Base-by-base conservation (phyloP, 2,888 invertebrate species). In the Tachina lurida region DNA sequence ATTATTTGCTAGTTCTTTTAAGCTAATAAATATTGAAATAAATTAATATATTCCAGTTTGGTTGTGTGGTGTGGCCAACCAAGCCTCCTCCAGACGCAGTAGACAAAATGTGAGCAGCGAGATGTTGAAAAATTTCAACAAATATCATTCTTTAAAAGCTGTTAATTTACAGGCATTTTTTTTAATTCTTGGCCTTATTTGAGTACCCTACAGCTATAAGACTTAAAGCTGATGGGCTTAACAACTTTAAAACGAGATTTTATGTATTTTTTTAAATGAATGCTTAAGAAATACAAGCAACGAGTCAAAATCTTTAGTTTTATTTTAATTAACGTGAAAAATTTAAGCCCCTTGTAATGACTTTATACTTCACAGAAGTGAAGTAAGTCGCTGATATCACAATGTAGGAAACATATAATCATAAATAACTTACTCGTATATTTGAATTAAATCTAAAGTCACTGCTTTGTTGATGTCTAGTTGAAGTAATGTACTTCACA, bases 11-110 rank as follows among this genome's bases (percentile, higher is more conserved):
- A 31, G 17, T 54, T 10, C 15, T 68, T 62, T 68, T 70, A 56
- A 10, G 54, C 0, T 22, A 22, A 43, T 43, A 19, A 54, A 58
- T 78, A 47, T 75, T 63, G 43, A 74, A 63, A 79, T 75, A 75
- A 71, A 84, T 84, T 79, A 49, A 67, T 47, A 79, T 63, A 62
- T 84, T 41, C 31, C 22, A 54, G 13, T 41, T 39, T 10, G 41
- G 39, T 62, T 62, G 71, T 12, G 17, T 63, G 49, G 58, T 5
- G 15, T 2, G 8, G 31, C 2, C 31, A 31, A 31, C 9, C 43
- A 62, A 19, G 41, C 19, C 73, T 49, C 63, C 31, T 12, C 74
- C 49, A 60, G 43, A 39, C 56, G 49, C 56, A 41, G 12, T 19
- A 43, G 43, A 19, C 5, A 62, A 62, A 62, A 4, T 56, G 7